Percentiles rank a stretch among this genome's conserved stretches.
Conservation (phyloP, 2,888 invertebrate genomes). For the Sycophila texana region DNA sequence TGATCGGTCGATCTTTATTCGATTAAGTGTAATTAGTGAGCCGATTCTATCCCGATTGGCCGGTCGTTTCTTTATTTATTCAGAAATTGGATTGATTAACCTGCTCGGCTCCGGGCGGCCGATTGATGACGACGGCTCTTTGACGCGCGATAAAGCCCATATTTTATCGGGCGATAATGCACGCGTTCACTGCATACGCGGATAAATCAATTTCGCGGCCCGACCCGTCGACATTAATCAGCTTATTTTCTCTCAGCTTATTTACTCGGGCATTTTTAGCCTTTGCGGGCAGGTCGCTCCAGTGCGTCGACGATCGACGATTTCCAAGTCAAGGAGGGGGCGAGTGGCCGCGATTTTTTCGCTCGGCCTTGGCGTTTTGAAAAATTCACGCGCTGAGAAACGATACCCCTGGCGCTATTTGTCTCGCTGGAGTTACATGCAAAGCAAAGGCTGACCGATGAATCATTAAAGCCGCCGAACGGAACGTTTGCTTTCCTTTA, state of each 20-base stretch:
- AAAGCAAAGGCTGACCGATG: no score
- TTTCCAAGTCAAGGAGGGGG: slow-evolving; percentile 15
- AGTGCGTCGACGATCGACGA: not conserved
- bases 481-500: no score
- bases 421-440: not conserved
- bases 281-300: not conserved
- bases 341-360: slow-evolving; percentile 25
- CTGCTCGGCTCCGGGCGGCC: no score
- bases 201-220: not conserved
- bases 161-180: no score
- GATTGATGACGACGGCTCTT: no score
- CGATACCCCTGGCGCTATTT: not conserved
- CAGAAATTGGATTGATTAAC: no score
- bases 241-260: slow-evolving; percentile 3
- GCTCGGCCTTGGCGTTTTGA: slow-evolving; percentile 20
- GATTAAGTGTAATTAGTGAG: no score
- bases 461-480: not conserved
- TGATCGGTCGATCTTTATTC: no score
- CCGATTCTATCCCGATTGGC: no score
- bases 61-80: no score
- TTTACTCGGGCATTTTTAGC: not conserved
- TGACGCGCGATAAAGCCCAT: no score
- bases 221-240: slow-evolving; percentile 10
- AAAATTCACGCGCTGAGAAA: slow-evolving; percentile 38
- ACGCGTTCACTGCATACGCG: not conserved